Base-by-base conservation (phyloP, 2,113 vertebrate genomes). In the Platycercus adscitus region DNA sequence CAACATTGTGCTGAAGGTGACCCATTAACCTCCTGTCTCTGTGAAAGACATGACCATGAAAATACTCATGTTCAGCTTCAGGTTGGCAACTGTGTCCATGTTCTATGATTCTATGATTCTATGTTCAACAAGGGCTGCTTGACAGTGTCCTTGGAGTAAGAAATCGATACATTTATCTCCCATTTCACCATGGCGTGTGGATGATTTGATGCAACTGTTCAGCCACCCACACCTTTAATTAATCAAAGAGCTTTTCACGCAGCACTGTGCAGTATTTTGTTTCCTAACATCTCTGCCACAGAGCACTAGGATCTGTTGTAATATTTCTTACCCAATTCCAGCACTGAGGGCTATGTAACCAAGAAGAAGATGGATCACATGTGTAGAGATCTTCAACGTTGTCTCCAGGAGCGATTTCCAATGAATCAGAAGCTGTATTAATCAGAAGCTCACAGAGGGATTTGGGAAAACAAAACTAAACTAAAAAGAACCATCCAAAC, bases 321-420 rank as follows among this genome's bases (percentile, higher is more conserved):
- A 96, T 37, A 81, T 69, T 97, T 95, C 96, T 97, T 96, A 92
- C 92, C 73, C 77, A 95, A 94, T 72, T 89, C 44, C 81, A 87
- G 73, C n/a, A n/a, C 61, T 16, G 60, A 85, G 33, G 66, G 63
- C 85, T 84, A 60, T 2, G 14, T 55, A 81, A 70, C 56, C 81
- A 91, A 84, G 56, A 70, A 68, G 69, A 84, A 58, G 78, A 78
- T 81, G 73, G 85, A 91, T 87, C 66, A 46, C 56, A 39, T 4
- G 17, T 53, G 93, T 76, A 91, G 88, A 75, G 91, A 94, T 86
- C 69, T 81, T 89, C 69, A 75, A 47, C 1, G 0, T 26, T 64
- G 39, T 29, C 85, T 96, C 85, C 79, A 89, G 87, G 84, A 78
- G 52, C 0, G 0, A 29, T 88, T 94, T 89, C 87, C 78, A 94